Conservation (phyloP, 2,113 vertebrate genomes). For the Megalops atlanticus region DNA sequence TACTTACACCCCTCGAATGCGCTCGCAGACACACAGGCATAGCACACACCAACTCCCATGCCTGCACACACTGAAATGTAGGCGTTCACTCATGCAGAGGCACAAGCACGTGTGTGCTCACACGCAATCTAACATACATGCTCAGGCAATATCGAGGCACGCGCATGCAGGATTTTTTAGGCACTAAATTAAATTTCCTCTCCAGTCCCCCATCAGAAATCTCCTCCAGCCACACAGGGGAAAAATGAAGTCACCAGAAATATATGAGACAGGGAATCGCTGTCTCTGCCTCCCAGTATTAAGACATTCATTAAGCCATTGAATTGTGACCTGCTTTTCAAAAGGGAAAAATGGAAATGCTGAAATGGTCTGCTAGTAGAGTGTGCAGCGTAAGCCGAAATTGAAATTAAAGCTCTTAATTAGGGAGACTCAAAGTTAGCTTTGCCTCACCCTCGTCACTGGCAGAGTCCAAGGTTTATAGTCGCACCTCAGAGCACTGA, state of each 20-base stretch:
- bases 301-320: slow-evolving; percentile 3
- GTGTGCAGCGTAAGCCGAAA: slow-evolving; percentile 14
- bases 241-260: background rate
- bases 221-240: background rate
- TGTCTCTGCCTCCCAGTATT: background rate
- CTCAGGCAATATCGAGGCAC: background rate
- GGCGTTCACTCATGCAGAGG: background rate
- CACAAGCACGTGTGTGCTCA: no score
- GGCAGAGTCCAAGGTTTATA: background rate
- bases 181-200: background rate
- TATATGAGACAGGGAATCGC: background rate
- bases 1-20: background rate
- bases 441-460: background rate
- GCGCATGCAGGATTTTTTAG: background rate
- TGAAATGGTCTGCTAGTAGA: slow-evolving; percentile 5
- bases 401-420: slow-evolving; percentile 26
- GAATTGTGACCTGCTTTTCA: slow-evolving; percentile 12
- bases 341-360: background rate
- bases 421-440: slow-evolving; percentile 2
- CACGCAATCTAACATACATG: background rate
- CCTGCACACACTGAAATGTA: background rate
- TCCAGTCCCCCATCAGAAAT: background rate
- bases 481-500: background rate
- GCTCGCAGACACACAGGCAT: background rate
- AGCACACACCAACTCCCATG: background rate